Base-by-base conservation (phyloP, 1,140 invertebrate genomes). In the Argopecten irradians region DNA sequence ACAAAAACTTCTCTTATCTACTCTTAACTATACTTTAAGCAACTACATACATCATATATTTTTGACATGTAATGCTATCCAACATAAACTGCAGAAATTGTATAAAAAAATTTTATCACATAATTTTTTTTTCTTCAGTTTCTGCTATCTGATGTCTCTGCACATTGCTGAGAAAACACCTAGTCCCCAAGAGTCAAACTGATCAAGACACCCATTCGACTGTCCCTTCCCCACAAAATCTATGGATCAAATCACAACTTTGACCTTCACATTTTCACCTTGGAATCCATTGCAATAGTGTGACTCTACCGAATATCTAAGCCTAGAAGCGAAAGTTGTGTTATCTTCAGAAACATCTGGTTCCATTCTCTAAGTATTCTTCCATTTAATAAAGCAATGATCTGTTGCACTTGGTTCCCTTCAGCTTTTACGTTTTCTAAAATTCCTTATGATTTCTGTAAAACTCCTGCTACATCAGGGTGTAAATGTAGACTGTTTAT, bases 21-120 rank as follows among this genome's bases (percentile, higher is more conserved):
- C 28, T 3, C 55, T 71, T 71, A 71, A 71, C 55, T n/a, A 71
- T 71, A 71, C 22, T 71, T 71, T 71, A 71, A 71, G 55, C 55
- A 71, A 71, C 55, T 71, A 71, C 55, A 71, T 71, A 71, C 55
- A 71, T 71, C 55, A 71, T 71, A 71, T 71, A 71, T 71, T 71
- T 71, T 71, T 71, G 55, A 71, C 55, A 71, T 71, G 3, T 71
- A 71, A 71, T 71, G 55, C 22, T 28, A 71, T 71, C n/a, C 55
- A 22, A 71, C n/a, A 28, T 71, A 71, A 71, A 71, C n/a, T 71
- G 55, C 22, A 71, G 55, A 71, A 71, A 71, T 71, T 71, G 55
- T 71, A 71, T 28, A 13, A 71, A 71, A n/a, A 71, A 71, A 71
- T n/a, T 46, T 71, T 71, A 71, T 71, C 55, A n/a, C n/a, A 71